Percentiles rank a stretch among this genome's conserved stretches.
phyloP scores from a whole-genome alignment of 1,140 invertebrate species.

The Zaprionus kolodkinae region DNA sequence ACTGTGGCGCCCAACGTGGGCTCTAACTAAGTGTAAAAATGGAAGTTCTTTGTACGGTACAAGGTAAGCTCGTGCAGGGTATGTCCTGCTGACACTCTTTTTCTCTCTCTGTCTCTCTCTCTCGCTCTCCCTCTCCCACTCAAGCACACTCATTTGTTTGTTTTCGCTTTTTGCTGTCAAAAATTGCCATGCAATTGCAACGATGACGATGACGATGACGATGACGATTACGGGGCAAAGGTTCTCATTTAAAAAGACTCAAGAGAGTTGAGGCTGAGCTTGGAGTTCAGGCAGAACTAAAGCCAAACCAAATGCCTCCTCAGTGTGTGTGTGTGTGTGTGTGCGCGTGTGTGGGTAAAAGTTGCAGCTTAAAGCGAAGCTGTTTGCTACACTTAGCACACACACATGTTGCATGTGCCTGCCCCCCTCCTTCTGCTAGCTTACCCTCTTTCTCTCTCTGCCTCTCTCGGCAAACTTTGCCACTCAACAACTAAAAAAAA shows the following conservation, averaged over 20 bases:
- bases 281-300: background rate
- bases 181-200: constrained; percentile 5
- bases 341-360: constrained; percentile 14
- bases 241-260: constrained; percentile 40
- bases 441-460: background rate
- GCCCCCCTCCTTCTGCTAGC: background rate
- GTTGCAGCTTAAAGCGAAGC: constrained; percentile 38
- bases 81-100: no score
- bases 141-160: background rate
- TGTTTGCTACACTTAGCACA: constrained; percentile 40
- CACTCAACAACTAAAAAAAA: constrained; percentile 41
- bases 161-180: constrained; percentile 18
- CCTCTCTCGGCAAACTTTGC: constrained; percentile 56
- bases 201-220: constrained; percentile 31
- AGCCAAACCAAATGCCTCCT: background rate
- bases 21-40: no score
- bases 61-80: no score
- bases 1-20: background rate
- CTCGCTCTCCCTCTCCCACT: no score
- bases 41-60: no score
- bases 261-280: background rate
- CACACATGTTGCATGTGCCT: constrained; percentile 70
- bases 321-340: constrained; percentile 3
- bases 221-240: constrained; percentile 33
- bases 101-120: no score